phyloP scores from a whole-genome alignment of 2,113 vertebrate species.

The Aptenodytes forsteri region DNA sequence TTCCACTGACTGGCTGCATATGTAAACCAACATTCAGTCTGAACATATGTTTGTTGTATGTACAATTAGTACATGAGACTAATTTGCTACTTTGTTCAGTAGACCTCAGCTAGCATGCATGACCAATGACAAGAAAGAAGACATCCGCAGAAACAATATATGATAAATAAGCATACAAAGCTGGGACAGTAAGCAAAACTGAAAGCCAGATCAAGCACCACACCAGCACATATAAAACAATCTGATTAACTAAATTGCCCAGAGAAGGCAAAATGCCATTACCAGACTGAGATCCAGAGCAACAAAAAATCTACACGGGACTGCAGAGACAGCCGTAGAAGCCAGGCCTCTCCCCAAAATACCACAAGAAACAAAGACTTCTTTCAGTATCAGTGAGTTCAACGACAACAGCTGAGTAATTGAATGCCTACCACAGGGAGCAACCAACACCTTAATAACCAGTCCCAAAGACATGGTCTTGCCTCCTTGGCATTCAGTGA shows the following conservation, averaged over 20 bases:
- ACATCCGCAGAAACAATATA: not conserved
- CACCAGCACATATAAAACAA: not conserved
- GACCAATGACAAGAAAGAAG: not conserved
- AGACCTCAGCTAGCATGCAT: not conserved
- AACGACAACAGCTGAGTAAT: not conserved
- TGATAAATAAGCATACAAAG: not conserved
- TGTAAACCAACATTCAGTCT: not conserved
- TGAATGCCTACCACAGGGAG: not conserved
- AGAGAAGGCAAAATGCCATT: not conserved
- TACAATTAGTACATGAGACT: not conserved
- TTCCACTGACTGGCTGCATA: fast-evolving
- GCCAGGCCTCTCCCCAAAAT: not conserved
- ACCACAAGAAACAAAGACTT: not conserved
- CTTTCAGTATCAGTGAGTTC: not conserved
- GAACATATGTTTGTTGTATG: not conserved
- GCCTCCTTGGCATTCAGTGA: not conserved
- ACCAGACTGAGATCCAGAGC: not conserved
- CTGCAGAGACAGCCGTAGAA: not conserved
- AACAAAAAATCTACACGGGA: not conserved
- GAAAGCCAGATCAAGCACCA: not conserved
- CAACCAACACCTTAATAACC: not conserved
- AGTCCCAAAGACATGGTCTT: not conserved
- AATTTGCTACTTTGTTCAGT: not conserved
- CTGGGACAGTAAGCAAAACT: not conserved
- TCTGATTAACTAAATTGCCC: not conserved